phyloP scores from a whole-genome alignment of 2,797 vertebrate genomes.

The Loriculus beryllinus region DNA sequence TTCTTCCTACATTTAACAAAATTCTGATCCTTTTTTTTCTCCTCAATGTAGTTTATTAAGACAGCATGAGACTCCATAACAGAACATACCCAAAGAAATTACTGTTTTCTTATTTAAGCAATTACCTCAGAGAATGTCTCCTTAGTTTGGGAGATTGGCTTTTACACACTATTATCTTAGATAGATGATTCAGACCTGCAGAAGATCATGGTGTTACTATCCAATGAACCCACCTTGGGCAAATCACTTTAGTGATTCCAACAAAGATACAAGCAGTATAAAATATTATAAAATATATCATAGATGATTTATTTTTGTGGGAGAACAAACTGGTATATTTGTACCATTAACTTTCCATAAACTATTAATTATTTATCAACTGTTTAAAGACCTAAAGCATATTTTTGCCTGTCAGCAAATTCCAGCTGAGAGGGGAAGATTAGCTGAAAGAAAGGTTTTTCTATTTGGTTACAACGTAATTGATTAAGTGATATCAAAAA shows the following conservation, averaged over 20 bases:
- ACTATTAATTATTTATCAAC: slow-evolving; percentile 15
- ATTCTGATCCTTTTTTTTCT: neutral
- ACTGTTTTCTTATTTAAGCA: neutral
- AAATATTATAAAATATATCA: neutral
- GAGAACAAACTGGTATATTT: slow-evolving; percentile 4
- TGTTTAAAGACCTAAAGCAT: slow-evolving; percentile 5
- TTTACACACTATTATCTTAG: neutral
- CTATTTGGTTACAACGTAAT: neutral
- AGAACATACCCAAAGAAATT: neutral
- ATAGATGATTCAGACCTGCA: neutral
- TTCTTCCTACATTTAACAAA: neutral
- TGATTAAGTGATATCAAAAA: neutral
- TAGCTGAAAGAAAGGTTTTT: neutral
- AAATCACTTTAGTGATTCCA: neutral
- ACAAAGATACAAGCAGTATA: neutral
- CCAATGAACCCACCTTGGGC: neutral
- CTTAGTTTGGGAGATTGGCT: neutral
- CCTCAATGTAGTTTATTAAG: neutral
- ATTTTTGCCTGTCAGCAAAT: neutral
- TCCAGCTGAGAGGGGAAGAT: neutral
- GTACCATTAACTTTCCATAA: neutral
- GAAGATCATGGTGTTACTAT: neutral
- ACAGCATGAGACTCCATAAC: neutral
- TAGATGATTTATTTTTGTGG: neutral
- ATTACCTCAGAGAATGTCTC: neutral